phyloP scores from a whole-genome alignment of 2,113 vertebrate species.

The Caloenas nicobarica region DNA sequence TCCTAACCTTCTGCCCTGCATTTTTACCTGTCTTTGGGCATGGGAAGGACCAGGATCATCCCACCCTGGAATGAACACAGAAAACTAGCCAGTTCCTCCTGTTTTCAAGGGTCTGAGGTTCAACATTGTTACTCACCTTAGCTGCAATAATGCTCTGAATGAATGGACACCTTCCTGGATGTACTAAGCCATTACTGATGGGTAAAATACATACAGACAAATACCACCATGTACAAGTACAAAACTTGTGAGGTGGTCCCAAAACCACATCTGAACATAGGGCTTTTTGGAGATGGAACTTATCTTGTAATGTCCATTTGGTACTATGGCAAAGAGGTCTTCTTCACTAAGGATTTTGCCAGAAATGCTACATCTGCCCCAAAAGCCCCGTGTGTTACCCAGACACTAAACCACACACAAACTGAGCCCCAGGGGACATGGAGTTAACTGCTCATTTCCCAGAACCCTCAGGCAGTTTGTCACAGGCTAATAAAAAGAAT shows the following conservation, averaged over 20 bases:
- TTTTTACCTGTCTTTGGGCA: neutral
- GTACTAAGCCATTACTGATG: neutral
- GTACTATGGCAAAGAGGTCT: neutral
- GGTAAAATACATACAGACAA: neutral
- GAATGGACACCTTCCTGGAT: neutral
- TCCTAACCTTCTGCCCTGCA: accelerated
- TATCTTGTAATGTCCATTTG: accelerated
- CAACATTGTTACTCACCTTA: accelerated
- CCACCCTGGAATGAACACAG: neutral
- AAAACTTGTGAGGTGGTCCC: neutral
- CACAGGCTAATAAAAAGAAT: slow-evolving; percentile 25
- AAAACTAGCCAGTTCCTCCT: neutral
- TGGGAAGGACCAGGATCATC: neutral
- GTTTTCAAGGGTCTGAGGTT: neutral
- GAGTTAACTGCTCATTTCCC: neutral
- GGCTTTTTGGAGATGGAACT: neutral
- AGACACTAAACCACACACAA: neutral
- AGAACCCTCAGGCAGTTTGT: slow-evolving; percentile 2
- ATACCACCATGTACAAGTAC: neutral
- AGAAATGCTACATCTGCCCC: neutral
- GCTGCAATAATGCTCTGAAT: neutral
- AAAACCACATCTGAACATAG: accelerated
- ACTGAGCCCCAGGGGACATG: neutral
- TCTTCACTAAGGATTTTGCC: neutral
- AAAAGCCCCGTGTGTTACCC: neutral